These are phyloP conservation scores for Lepidurus packardi DNA, from an alignment of 1,140 invertebrate species.

Conservation along the genomic window DNA sequence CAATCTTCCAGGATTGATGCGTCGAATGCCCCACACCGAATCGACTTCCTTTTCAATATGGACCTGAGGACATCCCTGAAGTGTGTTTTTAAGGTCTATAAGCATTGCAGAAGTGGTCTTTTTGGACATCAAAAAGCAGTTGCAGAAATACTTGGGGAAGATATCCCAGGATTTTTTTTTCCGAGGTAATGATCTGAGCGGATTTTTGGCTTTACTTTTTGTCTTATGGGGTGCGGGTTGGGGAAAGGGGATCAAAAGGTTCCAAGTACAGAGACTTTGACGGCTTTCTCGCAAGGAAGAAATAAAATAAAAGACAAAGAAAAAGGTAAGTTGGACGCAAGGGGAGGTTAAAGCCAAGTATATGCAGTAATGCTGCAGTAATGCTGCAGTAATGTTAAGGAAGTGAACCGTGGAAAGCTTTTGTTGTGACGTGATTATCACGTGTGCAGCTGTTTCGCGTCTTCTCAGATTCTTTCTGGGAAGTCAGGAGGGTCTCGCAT, in stretches of 20 bases:
- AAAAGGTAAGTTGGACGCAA: not conserved
- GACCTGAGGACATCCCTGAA: not conserved
- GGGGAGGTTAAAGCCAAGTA: not conserved
- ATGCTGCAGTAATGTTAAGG: constrained; percentile 9
- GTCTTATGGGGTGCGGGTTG: not conserved
- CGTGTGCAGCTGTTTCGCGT: constrained; percentile 6
- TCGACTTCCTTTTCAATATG: not conserved
- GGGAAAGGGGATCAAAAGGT: not conserved
- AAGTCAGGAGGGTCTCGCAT: not conserved
- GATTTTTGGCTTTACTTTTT: not conserved
- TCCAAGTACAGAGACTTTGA: not conserved
- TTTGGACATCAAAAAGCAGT: no score
- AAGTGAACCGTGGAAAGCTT: not conserved
- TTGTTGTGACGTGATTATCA: constrained; percentile 22
- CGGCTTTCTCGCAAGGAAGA: not conserved
- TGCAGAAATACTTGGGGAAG: no score
- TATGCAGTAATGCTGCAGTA: constrained; percentile 11
- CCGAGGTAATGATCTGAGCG: not conserved
- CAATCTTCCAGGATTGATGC: constrained; percentile 8
- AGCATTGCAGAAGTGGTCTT: not conserved
- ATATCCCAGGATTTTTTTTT: no score
- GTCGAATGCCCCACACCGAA: not conserved
- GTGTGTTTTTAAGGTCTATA: no score
- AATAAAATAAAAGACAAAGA: not conserved
- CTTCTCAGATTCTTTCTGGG: not conserved